Conservation (phyloP, 2,888 invertebrate species). For the Ornithoptera priamus region DNA sequence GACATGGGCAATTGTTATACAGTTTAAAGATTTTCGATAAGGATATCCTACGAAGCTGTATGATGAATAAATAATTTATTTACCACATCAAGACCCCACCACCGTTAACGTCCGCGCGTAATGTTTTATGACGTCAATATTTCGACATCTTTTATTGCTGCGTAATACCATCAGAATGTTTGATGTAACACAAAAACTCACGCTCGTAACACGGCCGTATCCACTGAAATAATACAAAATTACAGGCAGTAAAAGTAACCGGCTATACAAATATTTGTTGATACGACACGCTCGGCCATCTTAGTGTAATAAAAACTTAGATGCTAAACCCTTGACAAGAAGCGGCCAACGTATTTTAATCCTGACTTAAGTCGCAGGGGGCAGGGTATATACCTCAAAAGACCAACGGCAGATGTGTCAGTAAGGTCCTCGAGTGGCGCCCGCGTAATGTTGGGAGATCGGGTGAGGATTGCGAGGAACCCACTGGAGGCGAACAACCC, state of each 20-base stretch:
- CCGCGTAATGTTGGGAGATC: too few species aligned
- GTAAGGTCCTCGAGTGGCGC: too few species aligned
- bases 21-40: too few species aligned
- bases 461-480: too few species aligned
- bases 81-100: slow-evolving; percentile 13
- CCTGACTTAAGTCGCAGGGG: too few species aligned
- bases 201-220: slow-evolving; percentile 37
- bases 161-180: slow-evolving; percentile 30
- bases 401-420: too few species aligned
- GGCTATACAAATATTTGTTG: slow-evolving; percentile 52
- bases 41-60: too few species aligned
- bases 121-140: slow-evolving; percentile 39
- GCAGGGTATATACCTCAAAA: too few species aligned
- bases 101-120: slow-evolving; percentile 28
- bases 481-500: too few species aligned
- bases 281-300: slow-evolving; percentile 41
- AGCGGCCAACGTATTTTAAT: slow-evolving; percentile 5
- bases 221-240: slow-evolving; percentile 48
- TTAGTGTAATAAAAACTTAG: slow-evolving; percentile 39
- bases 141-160: slow-evolving; percentile 37
- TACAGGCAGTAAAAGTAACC: slow-evolving; percentile 44
- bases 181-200: slow-evolving; percentile 35
- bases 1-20: too few species aligned
- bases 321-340: slow-evolving; percentile 14
- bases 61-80: slow-evolving; percentile 2